Conservation (phyloP, 1,140 invertebrate species). For the Halesus radiatus region DNA sequence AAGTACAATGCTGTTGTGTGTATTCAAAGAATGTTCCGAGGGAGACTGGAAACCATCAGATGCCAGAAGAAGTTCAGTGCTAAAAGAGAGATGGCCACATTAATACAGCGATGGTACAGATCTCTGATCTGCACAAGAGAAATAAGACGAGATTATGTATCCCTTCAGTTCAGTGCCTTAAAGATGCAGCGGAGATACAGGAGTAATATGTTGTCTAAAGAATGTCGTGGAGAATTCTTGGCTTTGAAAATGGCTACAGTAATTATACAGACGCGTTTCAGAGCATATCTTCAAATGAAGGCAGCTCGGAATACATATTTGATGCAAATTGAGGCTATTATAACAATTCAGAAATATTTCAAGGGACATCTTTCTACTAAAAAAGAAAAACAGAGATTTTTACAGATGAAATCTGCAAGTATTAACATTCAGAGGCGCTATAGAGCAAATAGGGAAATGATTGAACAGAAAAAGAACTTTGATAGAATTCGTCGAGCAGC, state of each 20-base stretch:
- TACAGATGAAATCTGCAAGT: neutral
- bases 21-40: slow-evolving; percentile 57
- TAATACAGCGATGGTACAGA: slow-evolving; percentile 63
- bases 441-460: slow-evolving; percentile 57
- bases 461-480: slow-evolving; percentile 49
- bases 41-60: slow-evolving; percentile 55
- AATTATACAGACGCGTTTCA: slow-evolving; percentile 60
- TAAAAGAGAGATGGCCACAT: slow-evolving; percentile 53
- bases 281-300: slow-evolving; percentile 45
- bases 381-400: neutral
- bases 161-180: slow-evolving; percentile 48
- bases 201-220: neutral
- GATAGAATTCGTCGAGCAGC: slow-evolving; percentile 48
- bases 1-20: slow-evolving; percentile 51
- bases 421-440: slow-evolving; percentile 57
- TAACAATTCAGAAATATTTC: slow-evolving; percentile 10
- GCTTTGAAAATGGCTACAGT: slow-evolving; percentile 58
- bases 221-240: slow-evolving; percentile 1
- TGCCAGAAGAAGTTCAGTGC: slow-evolving; percentile 39
- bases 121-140: slow-evolving; percentile 58
- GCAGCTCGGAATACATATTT: neutral
- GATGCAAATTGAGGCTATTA: neutral
- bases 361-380: neutral
- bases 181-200: slow-evolving; percentile 21
- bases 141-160: slow-evolving; percentile 56